Percentiles rank a stretch among this genome's conserved stretches.
These are phyloP conservation scores for Siphonodentalium dalli DNA, from an alignment of 2,888 invertebrate species.

Conservation along the genomic window DNA sequence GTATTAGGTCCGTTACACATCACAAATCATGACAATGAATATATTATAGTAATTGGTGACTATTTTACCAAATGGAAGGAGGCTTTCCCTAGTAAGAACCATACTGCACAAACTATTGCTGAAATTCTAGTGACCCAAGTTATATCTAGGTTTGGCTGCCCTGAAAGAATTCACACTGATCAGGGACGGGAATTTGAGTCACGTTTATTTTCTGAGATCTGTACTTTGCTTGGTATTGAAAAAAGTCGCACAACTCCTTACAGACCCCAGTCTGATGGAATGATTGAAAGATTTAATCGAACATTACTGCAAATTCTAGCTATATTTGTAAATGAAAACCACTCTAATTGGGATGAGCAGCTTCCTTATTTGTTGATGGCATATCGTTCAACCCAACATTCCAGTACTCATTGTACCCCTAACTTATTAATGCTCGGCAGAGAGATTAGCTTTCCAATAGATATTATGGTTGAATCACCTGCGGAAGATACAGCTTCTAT, in stretches of 20 bases:
- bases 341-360: no score
- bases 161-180: constrained; percentile 8
- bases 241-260: constrained; percentile 15
- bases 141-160: constrained; percentile 7
- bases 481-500: no score
- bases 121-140: constrained; percentile 16
- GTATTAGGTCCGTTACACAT: constrained; percentile 6
- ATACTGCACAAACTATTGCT: constrained; percentile 17
- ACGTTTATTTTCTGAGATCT: no score
- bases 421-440: not conserved
- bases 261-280: constrained; percentile 10
- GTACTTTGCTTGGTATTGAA: constrained; percentile 5
- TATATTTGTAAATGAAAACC: no score
- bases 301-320: no score
- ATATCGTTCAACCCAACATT: not conserved
- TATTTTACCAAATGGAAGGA: constrained; percentile 23
- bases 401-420: not conserved
- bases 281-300: constrained; percentile 1
- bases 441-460: not conserved
- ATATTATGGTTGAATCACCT: not conserved
- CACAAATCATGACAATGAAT: constrained; percentile 10
- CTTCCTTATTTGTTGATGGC: no score
- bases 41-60: constrained; percentile 18
- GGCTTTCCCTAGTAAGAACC: constrained; percentile 17
- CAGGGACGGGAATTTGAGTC: constrained; percentile 5